phyloP scores from a whole-genome alignment of 2,113 vertebrate genomes.

The Lamprotornis superbus region DNA sequence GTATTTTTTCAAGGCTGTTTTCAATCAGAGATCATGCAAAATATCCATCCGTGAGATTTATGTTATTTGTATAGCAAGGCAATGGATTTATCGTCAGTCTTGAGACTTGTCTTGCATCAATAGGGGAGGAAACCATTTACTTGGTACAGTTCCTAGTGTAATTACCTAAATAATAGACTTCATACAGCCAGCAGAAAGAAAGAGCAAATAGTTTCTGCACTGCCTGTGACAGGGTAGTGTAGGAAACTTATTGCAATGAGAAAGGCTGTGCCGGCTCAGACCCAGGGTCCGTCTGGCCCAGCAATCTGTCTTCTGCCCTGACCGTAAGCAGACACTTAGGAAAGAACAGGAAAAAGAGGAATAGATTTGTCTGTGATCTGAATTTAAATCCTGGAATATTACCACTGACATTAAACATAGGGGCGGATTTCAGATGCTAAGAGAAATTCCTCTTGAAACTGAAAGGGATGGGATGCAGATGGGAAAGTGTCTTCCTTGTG shows the following conservation, averaged over 20 bases:
- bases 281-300: not conserved
- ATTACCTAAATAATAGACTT: constrained; percentile 51
- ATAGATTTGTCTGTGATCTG: not conserved
- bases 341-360: not conserved
- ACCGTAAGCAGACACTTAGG: not conserved
- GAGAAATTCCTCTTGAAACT: not conserved
- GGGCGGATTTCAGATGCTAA: not conserved
- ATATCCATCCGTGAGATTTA: not conserved
- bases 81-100: constrained; percentile 3
- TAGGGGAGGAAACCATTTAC: constrained; percentile 7
- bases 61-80: not conserved
- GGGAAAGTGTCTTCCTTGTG: not conserved
- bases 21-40: not conserved
- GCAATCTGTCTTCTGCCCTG: not conserved
- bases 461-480: not conserved
- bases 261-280: not conserved
- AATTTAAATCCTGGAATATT: constrained; percentile 4
- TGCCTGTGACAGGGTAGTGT: not conserved
- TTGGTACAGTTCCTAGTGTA: constrained; percentile 18
- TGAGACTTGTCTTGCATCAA: constrained; percentile 4
- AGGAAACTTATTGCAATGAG: constrained; percentile 8
- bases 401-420: not conserved
- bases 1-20: not conserved
- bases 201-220: constrained; percentile 5
- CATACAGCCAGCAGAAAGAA: constrained; percentile 24